Conservation (phyloP, 64 coral and sea anemone genomes). For the Pachyseris speciosa region DNA sequence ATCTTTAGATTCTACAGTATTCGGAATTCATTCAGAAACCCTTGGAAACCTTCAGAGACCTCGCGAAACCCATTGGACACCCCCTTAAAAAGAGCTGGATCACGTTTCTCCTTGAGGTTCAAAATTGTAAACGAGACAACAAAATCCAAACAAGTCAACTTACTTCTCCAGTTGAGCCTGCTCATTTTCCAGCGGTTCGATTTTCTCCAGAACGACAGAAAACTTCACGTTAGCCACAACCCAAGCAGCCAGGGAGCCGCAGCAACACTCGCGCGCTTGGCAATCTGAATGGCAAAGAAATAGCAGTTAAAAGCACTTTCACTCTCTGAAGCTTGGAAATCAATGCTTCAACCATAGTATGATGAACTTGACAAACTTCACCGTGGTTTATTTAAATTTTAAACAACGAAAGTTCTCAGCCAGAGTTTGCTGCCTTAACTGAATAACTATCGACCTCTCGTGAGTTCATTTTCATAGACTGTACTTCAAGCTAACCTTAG, state of each 20-base stretch:
- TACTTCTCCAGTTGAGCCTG: constrained; percentile 98
- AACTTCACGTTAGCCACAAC: constrained; percentile 98
- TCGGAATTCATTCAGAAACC: too few species aligned
- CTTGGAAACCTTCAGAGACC: background rate
- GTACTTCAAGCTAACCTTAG: constrained; percentile 74
- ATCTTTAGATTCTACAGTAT: too few species aligned
- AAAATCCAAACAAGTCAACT: background rate
- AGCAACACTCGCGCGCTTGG: constrained; percentile 95
- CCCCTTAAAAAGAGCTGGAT: too few species aligned
- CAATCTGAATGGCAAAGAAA: constrained; percentile 61
- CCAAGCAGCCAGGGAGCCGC: constrained; percentile 98
- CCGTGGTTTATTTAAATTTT: too few species aligned
- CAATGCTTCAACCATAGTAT: too few species aligned
- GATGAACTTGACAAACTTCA: too few species aligned
- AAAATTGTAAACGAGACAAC: background rate
- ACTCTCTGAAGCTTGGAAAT: background rate
- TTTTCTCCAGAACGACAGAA: constrained; percentile 96
- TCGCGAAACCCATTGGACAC: background rate
- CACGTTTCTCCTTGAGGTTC: background rate
- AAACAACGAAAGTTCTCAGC: too few species aligned
- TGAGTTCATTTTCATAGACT: too few species aligned
- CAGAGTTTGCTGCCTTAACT: too few species aligned
- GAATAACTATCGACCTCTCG: too few species aligned
- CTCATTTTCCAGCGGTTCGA: constrained; percentile 97
- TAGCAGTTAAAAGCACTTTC: background rate